phyloP scores from a whole-genome alignment of 2,888 invertebrate genomes.

The Tetramorium bicarinatum region DNA sequence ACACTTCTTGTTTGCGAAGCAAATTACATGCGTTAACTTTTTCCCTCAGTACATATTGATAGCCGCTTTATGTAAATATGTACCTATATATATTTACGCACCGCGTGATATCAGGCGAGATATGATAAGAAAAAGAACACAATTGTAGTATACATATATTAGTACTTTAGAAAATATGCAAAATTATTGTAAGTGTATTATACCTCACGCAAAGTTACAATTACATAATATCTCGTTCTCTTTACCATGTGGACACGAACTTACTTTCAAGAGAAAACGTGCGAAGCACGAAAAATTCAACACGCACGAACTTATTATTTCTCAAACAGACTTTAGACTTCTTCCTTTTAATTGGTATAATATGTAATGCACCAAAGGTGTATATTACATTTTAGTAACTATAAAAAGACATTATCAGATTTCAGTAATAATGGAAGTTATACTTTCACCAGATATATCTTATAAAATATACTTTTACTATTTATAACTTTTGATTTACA shows the following conservation, averaged over 20 bases:
- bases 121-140: constrained; percentile 39
- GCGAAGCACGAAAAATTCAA: constrained; percentile 59
- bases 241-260: constrained; percentile 47
- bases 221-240: constrained; percentile 59
- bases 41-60: not conserved
- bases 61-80: constrained; percentile 6
- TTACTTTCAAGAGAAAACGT: constrained; percentile 57
- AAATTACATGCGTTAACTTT: not conserved
- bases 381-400: not conserved
- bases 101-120: not conserved
- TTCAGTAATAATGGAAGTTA: constrained; percentile 15
- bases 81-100: constrained; percentile 6
- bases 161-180: constrained; percentile 45
- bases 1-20: not conserved
- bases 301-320: constrained; percentile 62
- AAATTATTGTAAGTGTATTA: constrained; percentile 47
- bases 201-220: constrained; percentile 58
- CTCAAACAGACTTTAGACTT: constrained; percentile 60
- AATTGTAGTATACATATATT: constrained; percentile 38
- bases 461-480: not conserved
- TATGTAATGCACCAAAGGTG: constrained; percentile 58
- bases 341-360: constrained; percentile 58
- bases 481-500: not conserved
- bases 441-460: not conserved
- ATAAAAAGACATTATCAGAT: constrained; percentile 28